These are phyloP conservation scores for Urocynchramus pylzowi DNA, from an alignment of 2,113 vertebrate species.

Conservation along the genomic window DNA sequence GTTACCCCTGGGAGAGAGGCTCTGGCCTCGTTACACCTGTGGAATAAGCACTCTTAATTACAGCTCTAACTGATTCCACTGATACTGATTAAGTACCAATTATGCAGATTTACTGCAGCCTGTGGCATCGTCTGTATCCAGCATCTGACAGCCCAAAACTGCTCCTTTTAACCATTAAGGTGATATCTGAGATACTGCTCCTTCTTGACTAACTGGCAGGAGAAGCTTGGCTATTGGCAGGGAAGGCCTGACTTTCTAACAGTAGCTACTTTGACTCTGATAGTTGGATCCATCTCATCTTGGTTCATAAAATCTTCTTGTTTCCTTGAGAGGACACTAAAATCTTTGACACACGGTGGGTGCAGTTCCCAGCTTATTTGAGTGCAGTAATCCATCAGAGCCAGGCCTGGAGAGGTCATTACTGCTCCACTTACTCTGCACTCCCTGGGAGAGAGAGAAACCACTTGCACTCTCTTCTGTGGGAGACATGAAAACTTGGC, in stretches of 20 bases:
- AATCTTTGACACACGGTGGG: fast-evolving
- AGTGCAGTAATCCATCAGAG: neutral
- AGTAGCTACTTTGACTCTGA: neutral
- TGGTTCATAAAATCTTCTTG: neutral
- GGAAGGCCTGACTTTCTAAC: neutral
- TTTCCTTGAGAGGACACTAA: neutral
- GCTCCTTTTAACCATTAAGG: neutral
- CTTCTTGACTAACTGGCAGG: neutral
- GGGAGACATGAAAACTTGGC: neutral
- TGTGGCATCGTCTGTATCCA: neutral
- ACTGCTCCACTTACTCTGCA: neutral
- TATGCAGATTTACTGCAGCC: conserved; percentile 3
- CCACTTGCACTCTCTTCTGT: neutral
- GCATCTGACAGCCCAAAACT: neutral
- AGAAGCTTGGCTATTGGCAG: neutral
- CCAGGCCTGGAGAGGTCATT: neutral
- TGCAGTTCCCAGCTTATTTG: neutral
- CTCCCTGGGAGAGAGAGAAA: neutral
- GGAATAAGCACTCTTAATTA: conserved; percentile 1
- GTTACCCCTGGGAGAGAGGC: neutral
- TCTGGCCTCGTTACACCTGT: neutral
- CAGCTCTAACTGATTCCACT: neutral
- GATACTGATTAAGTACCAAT: neutral
- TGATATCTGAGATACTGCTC: neutral
- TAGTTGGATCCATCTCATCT: neutral